Conservation (phyloP, 2,888 invertebrate species). For the Erebia aethiops region DNA sequence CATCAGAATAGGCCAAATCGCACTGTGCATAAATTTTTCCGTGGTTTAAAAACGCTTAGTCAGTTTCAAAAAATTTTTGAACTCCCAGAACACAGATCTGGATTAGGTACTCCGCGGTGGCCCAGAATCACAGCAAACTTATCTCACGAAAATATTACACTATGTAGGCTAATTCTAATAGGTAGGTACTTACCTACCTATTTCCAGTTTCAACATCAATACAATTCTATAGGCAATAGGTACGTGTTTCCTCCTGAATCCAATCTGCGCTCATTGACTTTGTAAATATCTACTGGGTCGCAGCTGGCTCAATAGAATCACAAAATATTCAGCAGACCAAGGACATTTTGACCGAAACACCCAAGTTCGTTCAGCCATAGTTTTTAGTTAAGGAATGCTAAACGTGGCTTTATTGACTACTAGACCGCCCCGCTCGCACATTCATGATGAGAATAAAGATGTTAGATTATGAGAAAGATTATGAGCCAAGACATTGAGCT, state of each 20-base stretch:
- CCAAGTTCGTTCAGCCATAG: slow-evolving; percentile 44
- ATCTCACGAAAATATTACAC: background rate
- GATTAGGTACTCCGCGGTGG: no score
- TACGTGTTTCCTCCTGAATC: slow-evolving; percentile 31
- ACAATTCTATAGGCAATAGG: slow-evolving; percentile 24
- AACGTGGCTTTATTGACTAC: slow-evolving; percentile 48
- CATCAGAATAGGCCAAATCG: no score
- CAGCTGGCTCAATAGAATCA: slow-evolving; percentile 44
- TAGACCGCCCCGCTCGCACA: slow-evolving; percentile 44
- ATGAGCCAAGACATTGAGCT: slow-evolving; percentile 22
- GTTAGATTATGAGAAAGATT: no score
- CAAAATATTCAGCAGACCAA: slow-evolving; percentile 37
- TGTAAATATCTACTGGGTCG: slow-evolving; percentile 40
- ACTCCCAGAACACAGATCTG: no score
- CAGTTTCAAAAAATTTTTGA: no score
- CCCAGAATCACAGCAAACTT: background rate
- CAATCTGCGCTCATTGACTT: slow-evolving; percentile 42
- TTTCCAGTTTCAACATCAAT: slow-evolving; percentile 22
- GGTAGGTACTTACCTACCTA: no score
- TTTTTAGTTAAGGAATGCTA: slow-evolving; percentile 25
- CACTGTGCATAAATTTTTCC: no score
- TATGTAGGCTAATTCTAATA: background rate
- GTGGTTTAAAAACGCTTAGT: no score
- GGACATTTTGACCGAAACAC: slow-evolving; percentile 52
- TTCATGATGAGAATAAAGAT: slow-evolving; percentile 52